phyloP scores from a whole-genome alignment of 1,140 invertebrate genomes.

The Habropoda laboriosa region DNA sequence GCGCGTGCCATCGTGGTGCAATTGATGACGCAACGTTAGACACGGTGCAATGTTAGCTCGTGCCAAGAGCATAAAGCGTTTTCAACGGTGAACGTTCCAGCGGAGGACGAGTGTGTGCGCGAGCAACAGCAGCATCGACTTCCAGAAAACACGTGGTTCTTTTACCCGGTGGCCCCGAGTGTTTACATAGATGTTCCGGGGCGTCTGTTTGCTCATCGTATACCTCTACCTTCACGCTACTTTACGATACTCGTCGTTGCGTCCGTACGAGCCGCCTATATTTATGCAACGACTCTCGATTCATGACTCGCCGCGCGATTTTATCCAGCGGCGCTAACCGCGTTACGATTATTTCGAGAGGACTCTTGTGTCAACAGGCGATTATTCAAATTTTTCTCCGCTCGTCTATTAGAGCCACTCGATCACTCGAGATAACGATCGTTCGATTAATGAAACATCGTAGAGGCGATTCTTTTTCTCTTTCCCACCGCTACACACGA shows the following conservation, averaged over 20 bases:
- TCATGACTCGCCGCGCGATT: conserved; percentile 1
- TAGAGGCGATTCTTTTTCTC: neutral
- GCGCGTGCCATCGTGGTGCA: conserved; percentile 8
- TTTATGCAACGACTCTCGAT: conserved; percentile 47
- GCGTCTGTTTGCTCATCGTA: conserved; percentile 58
- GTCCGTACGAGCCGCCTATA: conserved; percentile 45
- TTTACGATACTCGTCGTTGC: conserved; percentile 50
- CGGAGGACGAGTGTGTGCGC: neutral
- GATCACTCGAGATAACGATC: neutral
- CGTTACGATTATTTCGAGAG: conserved; percentile 36
- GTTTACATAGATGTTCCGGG: conserved; percentile 66
- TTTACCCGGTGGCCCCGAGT: conserved; percentile 48
- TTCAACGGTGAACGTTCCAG: conserved; percentile 15
- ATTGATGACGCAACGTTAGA: conserved; percentile 26
- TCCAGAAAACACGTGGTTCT: conserved; percentile 58
- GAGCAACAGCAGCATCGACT: neutral
- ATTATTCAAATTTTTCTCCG: conserved; percentile 24
- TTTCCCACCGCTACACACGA: neutral
- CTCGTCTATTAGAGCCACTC: neutral
- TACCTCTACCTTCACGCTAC: conserved; percentile 39
- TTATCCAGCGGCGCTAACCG: conserved; percentile 23
- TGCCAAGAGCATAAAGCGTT: conserved; percentile 24
- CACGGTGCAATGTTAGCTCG: neutral
- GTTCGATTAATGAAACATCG: conserved; percentile 1
- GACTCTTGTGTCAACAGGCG: neutral